Evolutionary conservation across 2,888 invertebrate genomes (phyloP), one percentile per base, ranked within the genome.

Genomic region (Hydriomena furcata): DNA sequence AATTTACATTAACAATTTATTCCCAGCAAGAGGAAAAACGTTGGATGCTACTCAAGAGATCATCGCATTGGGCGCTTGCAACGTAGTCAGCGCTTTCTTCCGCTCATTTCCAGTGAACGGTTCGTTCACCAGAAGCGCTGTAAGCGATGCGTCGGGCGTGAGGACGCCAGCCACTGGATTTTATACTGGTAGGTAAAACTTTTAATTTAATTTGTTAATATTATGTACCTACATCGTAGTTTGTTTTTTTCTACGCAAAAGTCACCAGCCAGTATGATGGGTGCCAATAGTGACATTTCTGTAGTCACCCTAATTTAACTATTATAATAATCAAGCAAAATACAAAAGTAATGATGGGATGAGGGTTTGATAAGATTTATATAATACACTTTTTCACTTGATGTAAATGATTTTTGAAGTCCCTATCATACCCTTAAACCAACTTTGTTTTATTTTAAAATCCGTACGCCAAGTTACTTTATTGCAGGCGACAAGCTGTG

Each of bases 31-130:
- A 66, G 94, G 94, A n/a, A 92, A 91, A 71, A 90, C 91, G 17
- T 84, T 96, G 68, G 94, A 95, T 68, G 94, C 96, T 5, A 95
- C 94, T 28, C 96, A 96, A 83, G 96, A 96, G 86, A 93, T 96
- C 82, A 81, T 96, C 36, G 95, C 96, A 0, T 83, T 96, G 35
- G 94, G 94, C n/a, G 72, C 93, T 7, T 94, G 95, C 71, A 96
- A 95, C 80, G 75, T 96, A 12, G 77, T 93, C 27, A 94, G 95
- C 48, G 93, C 94, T 30, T 95, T 95, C 76, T 93, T 95, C 68
- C 91, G 92, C n/a, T 94, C 95, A 0, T 95, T 95, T 78, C 96
- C 96, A 0, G 93, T 95, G 21, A 93, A 93, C 71, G 95, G 94
- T 24, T 94, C 94, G 1, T 95, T 95, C 74, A 93, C 94, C 0